Base-by-base conservation (phyloP, 2,888 invertebrate genomes). In the Nysson spinosus region DNA sequence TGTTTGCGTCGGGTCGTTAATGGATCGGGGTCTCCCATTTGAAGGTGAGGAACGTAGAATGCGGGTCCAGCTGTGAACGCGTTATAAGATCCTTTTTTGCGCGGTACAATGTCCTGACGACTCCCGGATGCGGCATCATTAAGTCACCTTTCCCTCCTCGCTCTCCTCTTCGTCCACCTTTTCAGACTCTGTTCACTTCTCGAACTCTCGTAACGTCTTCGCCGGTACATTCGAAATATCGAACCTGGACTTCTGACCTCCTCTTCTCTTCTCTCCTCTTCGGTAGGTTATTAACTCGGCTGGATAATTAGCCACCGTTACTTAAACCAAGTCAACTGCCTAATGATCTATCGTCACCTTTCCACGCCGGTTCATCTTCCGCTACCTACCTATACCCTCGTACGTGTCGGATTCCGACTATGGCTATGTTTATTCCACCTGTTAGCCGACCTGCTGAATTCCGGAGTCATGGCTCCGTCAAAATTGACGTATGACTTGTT, bases 101-200 rank as follows among this genome's bases (percentile, higher is more conserved):
- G 58, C 69, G 73, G 76, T 76, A 78, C 77, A 75, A 78, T 81
- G 81, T 82, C 81, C 79, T 76, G 77, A 73, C 75, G 77, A 77
- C 77, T 82, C 78, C 80, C 80, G 81, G 82, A 82, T 82, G 82
- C 81, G 77, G 77, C 79, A 77, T 84, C 84, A 84, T 84, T 84
- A 83, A 78, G 78, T 72, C 69, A 61, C 70, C 69, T 22, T 60
- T 40, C 54, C 40, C 51, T 51, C 43, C 39, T 34, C 24, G 28
- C 34, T 22, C 22, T 9, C 26, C 46, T 42, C 42, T 37, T 44
- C 46, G 50, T 14, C 30, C 28, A 35, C 34, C 61, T 56, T 24
- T 17, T 24, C 26, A 30, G 9, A 40, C 26, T 26, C 28, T 22
- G 47, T 47, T 49, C 35, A 16, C 54, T 35, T 44, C 63, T 30